phyloP scores from a whole-genome alignment of 2,888 invertebrate genomes.

The Lasioglossum oenotherae region DNA sequence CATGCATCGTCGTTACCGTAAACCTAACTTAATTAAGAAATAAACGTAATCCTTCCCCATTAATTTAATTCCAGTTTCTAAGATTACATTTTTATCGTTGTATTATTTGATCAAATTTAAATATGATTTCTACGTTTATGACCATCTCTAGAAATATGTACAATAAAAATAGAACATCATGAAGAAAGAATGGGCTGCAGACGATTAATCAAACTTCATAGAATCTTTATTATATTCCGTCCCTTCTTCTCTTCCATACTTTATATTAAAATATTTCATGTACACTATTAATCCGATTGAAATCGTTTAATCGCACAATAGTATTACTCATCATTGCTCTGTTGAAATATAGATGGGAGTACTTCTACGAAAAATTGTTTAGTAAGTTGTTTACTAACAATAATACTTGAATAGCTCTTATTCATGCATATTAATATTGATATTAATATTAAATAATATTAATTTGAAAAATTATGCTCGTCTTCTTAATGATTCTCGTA shows the following conservation, averaged over 20 bases:
- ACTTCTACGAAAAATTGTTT: background rate
- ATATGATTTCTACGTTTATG: background rate
- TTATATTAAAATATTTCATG: conserved; percentile 24
- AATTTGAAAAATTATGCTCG: too few species aligned
- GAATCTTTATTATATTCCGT: background rate
- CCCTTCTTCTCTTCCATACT: background rate
- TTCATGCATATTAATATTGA: background rate
- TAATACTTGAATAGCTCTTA: background rate
- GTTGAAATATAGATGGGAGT: background rate
- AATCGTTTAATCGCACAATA: conserved; percentile 27
- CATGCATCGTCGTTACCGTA: background rate
- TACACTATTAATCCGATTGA: conserved; percentile 28
- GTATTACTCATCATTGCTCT: conserved; percentile 14
- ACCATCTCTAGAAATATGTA: background rate
- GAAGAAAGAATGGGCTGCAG: background rate
- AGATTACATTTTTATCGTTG: background rate
- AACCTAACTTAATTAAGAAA: background rate
- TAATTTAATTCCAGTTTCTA: background rate
- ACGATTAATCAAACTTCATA: background rate
- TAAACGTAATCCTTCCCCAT: background rate
- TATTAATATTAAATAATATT: background rate
- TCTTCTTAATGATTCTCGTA: too few species aligned
- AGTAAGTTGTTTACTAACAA: background rate
- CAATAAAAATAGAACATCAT: background rate
- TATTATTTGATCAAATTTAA: background rate